Evolutionary conservation across 1,140 invertebrate species (phyloP).

Genomic region (Sitobion miscanthi): DNA sequence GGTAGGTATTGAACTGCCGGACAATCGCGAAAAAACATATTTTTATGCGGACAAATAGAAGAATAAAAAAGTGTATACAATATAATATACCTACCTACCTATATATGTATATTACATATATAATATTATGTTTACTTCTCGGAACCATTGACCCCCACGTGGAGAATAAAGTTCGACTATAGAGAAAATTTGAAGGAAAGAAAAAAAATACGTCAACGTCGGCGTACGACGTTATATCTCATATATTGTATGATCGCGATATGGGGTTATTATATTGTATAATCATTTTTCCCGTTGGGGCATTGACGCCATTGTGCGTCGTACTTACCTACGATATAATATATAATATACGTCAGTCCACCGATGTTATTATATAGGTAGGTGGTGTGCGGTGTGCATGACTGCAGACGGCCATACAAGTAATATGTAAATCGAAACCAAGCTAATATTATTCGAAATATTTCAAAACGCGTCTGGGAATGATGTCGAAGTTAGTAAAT

Average conservation of each 20-base stretch:
- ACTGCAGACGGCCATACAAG: background rate
- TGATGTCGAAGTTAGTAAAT: background rate
- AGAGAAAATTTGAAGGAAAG: background rate
- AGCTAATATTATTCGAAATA: background rate
- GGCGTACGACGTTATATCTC: too few species aligned
- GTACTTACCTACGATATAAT: background rate
- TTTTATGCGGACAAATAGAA: background rate
- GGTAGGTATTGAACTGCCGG: background rate
- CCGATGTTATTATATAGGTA: background rate
- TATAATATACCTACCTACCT: background rate
- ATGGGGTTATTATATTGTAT: background rate
- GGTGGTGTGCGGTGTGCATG: background rate
- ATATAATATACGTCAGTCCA: background rate
- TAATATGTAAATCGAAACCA: background rate
- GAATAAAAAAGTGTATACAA: background rate
- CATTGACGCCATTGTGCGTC: background rate
- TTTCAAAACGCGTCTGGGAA: background rate
- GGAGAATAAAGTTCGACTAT: background rate
- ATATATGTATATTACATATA: background rate
- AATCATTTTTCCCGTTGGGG: background rate
- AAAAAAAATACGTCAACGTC: background rate
- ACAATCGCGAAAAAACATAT: background rate
- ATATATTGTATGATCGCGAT: background rate
- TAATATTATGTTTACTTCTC: background rate
- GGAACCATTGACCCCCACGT: background rate